Evolutionary conservation across 2,888 invertebrate species (phyloP), one percentile per base, ranked within the genome.

Genomic region (Crepidodera aurea): DNA sequence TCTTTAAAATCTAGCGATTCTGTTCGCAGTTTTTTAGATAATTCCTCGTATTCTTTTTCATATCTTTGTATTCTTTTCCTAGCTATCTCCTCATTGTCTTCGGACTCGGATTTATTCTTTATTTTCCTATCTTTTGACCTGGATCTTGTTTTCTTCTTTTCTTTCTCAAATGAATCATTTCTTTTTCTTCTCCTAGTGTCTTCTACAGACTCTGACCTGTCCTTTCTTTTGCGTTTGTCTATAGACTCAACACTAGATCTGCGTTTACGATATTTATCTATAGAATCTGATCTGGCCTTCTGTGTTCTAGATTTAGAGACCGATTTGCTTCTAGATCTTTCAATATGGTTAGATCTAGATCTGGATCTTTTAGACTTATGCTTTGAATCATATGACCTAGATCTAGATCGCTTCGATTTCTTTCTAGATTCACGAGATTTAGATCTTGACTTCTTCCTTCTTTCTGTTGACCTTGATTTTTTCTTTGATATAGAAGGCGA

Each of bases 301-400:
- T 15, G 22, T 40, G 53, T 40, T 6, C 53, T 53, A n/a, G 53
- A 18, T 13, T 3, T 15, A 15, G 48, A 48, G 1, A 6, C 13
- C 0, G 48, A 51, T 18, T 34, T 32, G 18, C 51, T 51, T 51
- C 34, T 32, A 13, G 51, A 51, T 22, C 25, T 51, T 12, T 51
- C 37, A 3, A 34, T 13, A 1, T 22, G 16, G 6, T 34, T 50
- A 32, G 62, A 60, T 70, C 19, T 76, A 71, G 63, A 71, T 70
- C 58, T 73, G 71, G 61, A 74, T 37, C 65, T 62, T 29, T 73
- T 75, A 3, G 75, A 75, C 63, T 44, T 59, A 15, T 44, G 39
- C 25, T 58, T 61, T 8, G 27, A 19, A 34, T 57, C 51, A 19
- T 51, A 22, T 4, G 68, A 66, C 46, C 39, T 55, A 6, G 69